phyloP scores from a whole-genome alignment of 2,113 vertebrate species.

The Nycticebus coucang region DNA sequence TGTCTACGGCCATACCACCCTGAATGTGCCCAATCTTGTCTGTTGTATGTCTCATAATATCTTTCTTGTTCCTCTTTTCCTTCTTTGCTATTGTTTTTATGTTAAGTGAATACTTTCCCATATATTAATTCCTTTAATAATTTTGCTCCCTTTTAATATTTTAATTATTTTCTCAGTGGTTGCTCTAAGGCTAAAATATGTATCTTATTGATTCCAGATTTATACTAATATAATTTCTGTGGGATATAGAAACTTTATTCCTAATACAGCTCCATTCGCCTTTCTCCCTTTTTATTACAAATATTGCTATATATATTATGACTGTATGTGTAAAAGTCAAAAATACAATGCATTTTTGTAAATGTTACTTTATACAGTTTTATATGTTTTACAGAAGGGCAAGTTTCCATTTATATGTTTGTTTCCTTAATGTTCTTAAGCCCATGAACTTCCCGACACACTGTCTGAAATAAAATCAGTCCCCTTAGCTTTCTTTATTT shows the following conservation, averaged over 20 bases:
- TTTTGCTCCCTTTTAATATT: not conserved
- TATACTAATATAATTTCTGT: not conserved
- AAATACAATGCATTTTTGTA: not conserved
- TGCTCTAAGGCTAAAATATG: not conserved
- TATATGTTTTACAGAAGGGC: not conserved
- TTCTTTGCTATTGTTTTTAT: not conserved
- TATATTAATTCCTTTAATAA: not conserved
- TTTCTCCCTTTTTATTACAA: not conserved
- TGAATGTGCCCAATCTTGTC: too few species aligned
- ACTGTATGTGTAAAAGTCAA: not conserved
- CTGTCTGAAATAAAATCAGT: not conserved
- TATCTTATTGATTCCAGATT: not conserved
- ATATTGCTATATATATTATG: not conserved
- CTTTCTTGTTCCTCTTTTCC: not conserved
- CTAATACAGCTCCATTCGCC: not conserved
- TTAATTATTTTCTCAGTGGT: not conserved
- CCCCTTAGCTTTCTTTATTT: not conserved
- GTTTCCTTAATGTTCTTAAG: not conserved
- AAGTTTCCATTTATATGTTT: not conserved
- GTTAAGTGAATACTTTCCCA: not conserved
- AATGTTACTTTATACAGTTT: not conserved
- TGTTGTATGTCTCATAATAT: not conserved
- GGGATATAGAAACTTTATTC: not conserved
- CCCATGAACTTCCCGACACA: not conserved
- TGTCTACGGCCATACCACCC: not conserved